Evolutionary conservation across 2,797 vertebrate genomes (phyloP), one percentile per base, ranked within the genome.

Genomic region (Phalloptychus januarius): DNA sequence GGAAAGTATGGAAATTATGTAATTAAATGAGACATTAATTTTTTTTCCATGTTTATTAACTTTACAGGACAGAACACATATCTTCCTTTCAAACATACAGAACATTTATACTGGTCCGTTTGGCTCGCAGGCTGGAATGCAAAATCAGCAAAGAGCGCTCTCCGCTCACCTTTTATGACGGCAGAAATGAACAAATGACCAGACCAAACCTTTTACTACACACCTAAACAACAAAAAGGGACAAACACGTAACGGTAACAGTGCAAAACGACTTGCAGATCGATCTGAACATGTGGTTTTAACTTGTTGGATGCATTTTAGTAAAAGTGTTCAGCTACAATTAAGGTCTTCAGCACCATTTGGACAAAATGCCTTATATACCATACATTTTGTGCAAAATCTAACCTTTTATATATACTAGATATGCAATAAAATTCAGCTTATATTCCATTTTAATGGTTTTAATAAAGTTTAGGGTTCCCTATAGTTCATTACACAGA

Each of bases 21-120:
- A 61, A 33, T 33, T 18, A 89, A 81, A 70, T 25, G 40, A 65
- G 20, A 42, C 40, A 25, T 73, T 16, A 74, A 5, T 69, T 80
- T 86, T 85, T 44, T 31, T 67, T 79, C 52, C 36, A 77, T 79
- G 71, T 93, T 93, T 94, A 93, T 91, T 93, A 65, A 83, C 63
- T 88, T 89, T 84, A 88, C 73, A 87, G 74, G 81, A 80, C 76
- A 78, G 71, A 16, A 86, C 79, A 86, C 40, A 33, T 81, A 73
- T 70, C 25, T 74, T 90, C 79, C 73, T 69, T 74, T 87, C 77
- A 77, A 42, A 28, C 78, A 81, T 67, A 87, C 79, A 73, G 33
- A 33, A 79, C 74, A 86, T 82, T 79, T 72, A 92, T 58, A 90
- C 58, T 69, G 77, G 77, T 87, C 88, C 61, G 76, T 87, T 79